Evolutionary conservation across 2,113 vertebrate species (phyloP), one percentile per base, ranked within the genome.

Genomic region (Nesogale talazaci): DNA sequence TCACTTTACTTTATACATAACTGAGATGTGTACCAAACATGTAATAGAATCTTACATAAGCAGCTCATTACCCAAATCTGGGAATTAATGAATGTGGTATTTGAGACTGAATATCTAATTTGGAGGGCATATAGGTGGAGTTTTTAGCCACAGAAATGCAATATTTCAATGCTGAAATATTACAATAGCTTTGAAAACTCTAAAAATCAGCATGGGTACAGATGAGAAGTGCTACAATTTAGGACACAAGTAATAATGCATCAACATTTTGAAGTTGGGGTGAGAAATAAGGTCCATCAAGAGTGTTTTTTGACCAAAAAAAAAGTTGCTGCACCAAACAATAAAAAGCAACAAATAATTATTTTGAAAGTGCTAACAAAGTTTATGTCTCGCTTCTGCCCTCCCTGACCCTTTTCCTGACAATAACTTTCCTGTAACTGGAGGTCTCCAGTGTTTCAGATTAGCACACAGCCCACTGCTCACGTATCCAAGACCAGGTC

Each of bases 31-130:
- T 93, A 87, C 82, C 59, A 80, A 65, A 83, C 80, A 87, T 82
- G 70, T 61, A 27, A 89, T 20, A 67, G 86, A 52, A 95, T 17
- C 25, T 95, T 82, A 95, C 81, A 89, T 88, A 38, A 31, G 52
- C 27, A 78, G 86, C 16, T 93, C 42, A 96, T 86, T 80, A 56
- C 76, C 57, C 56, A 83, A 72, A 12, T 92, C 59, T 92, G 84
- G 69, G 34, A 25, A 17, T 70, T 34, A 69, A 20, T 34, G 12
- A 46, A 29, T 42, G 4, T 23, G 1, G 57, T 89, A 75, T 77
- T 88, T 85, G 78, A 90, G 46, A 40, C n/a, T 86, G 72, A 92
- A n/a, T 20, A 91, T 87, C 92, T 70, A 92, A 86, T 90, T 94
- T 95, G 76, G 83, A 94, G 89, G 86, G 75, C 69, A 91, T 80